Percentiles rank a stretch among this genome's conserved stretches.
Evolutionary conservation across 1,140 invertebrate genomes (phyloP).

Genomic region (Neoseiulus cucumeris): DNA sequence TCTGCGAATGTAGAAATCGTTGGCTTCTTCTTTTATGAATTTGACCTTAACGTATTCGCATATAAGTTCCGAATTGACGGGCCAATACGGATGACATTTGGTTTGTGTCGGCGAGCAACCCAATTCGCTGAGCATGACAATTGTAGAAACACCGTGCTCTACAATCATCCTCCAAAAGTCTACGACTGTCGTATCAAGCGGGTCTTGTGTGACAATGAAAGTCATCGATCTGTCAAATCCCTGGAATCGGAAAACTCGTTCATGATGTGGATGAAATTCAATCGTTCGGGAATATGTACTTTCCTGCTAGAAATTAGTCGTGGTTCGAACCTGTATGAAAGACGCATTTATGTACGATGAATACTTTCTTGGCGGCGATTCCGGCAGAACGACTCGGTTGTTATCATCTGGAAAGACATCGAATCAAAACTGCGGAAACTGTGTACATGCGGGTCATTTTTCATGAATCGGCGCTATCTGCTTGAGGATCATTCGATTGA

Average conservation of each 20-base stretch:
- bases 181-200: constrained; percentile 58
- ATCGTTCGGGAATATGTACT: background rate
- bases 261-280: background rate
- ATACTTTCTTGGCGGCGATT: constrained; percentile 55
- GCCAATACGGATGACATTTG: constrained; percentile 68
- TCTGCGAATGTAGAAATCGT: constrained; percentile 49
- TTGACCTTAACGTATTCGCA: constrained; percentile 65
- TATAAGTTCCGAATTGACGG: constrained; percentile 47
- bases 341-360: constrained; percentile 93
- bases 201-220: constrained; percentile 89
- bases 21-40: constrained; percentile 59
- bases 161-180: constrained; percentile 96
- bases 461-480: too few species aligned
- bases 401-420: constrained; percentile 39
- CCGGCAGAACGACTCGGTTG: constrained; percentile 63
- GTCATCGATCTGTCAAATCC: constrained; percentile 77
- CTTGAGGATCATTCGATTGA: background rate
- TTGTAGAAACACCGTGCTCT: constrained; percentile 68
- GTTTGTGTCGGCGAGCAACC: constrained; percentile 34
- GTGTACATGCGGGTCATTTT: too few species aligned
- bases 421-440: too few species aligned
- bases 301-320: background rate
- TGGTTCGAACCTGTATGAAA: constrained; percentile 56
- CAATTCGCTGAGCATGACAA: constrained; percentile 85
- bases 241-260: constrained; percentile 23